Base-by-base conservation (phyloP, 2,113 vertebrate genomes). In the Forbesichthys papilliferus region DNA sequence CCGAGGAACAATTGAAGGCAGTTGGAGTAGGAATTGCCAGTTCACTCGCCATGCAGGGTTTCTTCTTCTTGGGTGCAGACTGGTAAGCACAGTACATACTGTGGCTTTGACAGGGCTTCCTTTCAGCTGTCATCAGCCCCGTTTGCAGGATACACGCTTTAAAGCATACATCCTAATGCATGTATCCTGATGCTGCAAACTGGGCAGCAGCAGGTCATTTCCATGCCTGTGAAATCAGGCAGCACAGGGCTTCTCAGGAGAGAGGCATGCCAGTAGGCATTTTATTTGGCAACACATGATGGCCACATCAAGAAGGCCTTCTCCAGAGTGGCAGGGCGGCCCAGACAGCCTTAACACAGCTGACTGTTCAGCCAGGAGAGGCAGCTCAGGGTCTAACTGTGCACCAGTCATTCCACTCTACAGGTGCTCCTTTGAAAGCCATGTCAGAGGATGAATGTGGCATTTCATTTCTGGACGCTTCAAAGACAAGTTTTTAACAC, bases 341-440 rank as follows among this genome's bases (percentile, higher is more conserved):
- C 77, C 78, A 10, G 51, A 66, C 56, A 63, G 75, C 82, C 77
- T 61, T 0, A 52, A 82, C 69, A 73, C 80, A 74, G 65, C 68
- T 16, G 11, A 51, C 64, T 72, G 54, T 87, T 84, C 34, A 66
- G 62, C 5, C 1, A 60, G 64, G 11, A 55, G 67, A 67, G 65
- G 69, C 80, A 79, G 64, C 49, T 13, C 12, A 73, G 80, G 18
- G 70, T 68, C 58, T 12, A 20, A 74, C 78, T 85, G 82, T 88
- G 81, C 57, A 53, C n/a, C 33, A 64, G 64, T 84, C 64, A 80
- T 88, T 82, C 69, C 69, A 56, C 68, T 73, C 64, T 64, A 77
- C 88, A 89, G 89, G 83, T 91, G 47, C 77, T 68, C 54, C 48
- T 74, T 85, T 81, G 74, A 89, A 85, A 81, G 65, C 53, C 47